These are phyloP conservation scores for Hirtodrosophila cameraria DNA, from an alignment of 2,888 invertebrate genomes.

Conservation along the genomic window DNA sequence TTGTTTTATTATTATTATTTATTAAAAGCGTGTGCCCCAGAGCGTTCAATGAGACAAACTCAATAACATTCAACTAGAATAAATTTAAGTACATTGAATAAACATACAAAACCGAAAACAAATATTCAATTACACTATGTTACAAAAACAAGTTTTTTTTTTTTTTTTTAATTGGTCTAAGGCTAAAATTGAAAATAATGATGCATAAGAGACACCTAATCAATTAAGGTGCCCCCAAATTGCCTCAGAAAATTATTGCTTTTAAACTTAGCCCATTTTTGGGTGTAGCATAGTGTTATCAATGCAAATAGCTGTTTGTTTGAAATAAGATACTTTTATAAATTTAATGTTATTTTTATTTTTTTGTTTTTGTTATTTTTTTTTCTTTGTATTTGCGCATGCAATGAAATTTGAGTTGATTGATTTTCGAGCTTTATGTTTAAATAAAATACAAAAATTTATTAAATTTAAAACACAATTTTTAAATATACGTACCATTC, in stretches of 20 bases:
- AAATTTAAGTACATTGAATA: slow-evolving; percentile 49
- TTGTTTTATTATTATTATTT: slow-evolving; percentile 13
- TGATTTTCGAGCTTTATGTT: slow-evolving; percentile 46
- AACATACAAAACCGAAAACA: slow-evolving; percentile 58
- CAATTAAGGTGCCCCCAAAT: no score
- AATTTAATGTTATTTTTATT: slow-evolving; percentile 10
- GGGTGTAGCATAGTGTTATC: no score
- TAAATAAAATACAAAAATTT: slow-evolving; percentile 46
- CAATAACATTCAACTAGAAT: slow-evolving; percentile 76
- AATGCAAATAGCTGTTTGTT: slow-evolving; percentile 54
- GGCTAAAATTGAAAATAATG: no score
- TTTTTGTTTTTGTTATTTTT: slow-evolving; percentile 6
- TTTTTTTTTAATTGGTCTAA: no score
- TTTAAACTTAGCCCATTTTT: no score
- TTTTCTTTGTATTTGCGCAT: slow-evolving; percentile 51
- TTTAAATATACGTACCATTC: slow-evolving; percentile 83
- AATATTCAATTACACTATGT: slow-evolving; percentile 61
- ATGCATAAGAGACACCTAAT: no score
- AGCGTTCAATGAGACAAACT: slow-evolving; percentile 77
- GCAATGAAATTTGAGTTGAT: slow-evolving; percentile 64
- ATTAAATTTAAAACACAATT: slow-evolving; percentile 30
- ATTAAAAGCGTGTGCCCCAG: slow-evolving; percentile 77
- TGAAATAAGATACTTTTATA: slow-evolving; percentile 8
- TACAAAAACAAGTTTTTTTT: no score
- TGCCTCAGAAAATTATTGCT: no score